phyloP scores from a whole-genome alignment of 2,888 invertebrate species.

The Lithophane ornitopus region DNA sequence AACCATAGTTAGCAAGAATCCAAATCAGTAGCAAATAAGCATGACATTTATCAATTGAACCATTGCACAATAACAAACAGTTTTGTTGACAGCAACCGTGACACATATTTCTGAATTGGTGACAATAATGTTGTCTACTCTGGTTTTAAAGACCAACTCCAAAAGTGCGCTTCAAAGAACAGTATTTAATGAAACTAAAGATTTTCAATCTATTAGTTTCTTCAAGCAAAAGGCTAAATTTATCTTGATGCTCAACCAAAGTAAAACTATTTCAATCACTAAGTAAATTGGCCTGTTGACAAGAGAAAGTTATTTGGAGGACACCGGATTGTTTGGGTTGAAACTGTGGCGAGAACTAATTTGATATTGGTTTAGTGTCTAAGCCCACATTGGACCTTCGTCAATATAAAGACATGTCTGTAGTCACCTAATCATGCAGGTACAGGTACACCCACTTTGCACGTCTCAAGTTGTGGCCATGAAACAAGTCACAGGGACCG shows the following conservation, averaged over 20 bases:
- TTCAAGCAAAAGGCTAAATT: conserved; percentile 49
- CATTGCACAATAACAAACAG: conserved; percentile 16
- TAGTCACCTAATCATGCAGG: conserved; percentile 61
- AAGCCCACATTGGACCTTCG: conserved; percentile 60
- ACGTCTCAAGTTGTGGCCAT: conserved; percentile 29
- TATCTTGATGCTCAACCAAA: conserved; percentile 41
- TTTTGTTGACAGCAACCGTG: conserved; percentile 28
- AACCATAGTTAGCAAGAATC: not conserved
- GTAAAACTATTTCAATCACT: conserved; percentile 53
- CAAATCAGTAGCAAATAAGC: not conserved
- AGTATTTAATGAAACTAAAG: conserved; percentile 24
- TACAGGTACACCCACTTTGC: conserved; percentile 51
- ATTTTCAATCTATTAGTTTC: conserved; percentile 29
- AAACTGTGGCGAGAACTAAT: conserved; percentile 43
- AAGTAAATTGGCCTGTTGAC: conserved; percentile 50
- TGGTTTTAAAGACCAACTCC: not conserved
- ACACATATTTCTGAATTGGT: conserved; percentile 23
- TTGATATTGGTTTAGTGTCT: conserved; percentile 53
- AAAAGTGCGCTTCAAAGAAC: not conserved
- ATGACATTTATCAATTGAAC: conserved; percentile 8
- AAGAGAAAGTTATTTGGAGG: conserved; percentile 67
- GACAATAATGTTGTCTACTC: conserved; percentile 13
- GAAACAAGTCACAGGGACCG: conserved; percentile 24
- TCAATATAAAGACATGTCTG: conserved; percentile 57
- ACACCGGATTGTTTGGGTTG: conserved; percentile 53